Conservation (phyloP, 1,140 invertebrate species). For the Drosophila santomea region DNA sequence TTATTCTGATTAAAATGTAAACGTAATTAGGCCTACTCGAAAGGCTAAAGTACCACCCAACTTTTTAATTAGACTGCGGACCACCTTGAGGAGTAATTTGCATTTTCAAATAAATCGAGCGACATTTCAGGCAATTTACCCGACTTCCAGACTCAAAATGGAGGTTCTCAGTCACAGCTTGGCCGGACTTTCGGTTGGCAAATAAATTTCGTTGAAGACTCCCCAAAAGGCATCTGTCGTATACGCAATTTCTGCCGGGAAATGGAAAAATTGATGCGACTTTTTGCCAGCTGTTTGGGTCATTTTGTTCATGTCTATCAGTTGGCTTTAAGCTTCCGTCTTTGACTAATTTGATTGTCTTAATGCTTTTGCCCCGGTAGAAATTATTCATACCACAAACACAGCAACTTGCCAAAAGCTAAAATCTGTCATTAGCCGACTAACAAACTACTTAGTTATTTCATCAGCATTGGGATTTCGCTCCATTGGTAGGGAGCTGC, state of each 20-base stretch:
- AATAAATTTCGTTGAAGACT: slow-evolving; percentile 32
- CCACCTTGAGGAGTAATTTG: slow-evolving; percentile 31
- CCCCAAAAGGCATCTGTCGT: slow-evolving; percentile 15
- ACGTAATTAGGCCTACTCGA: neutral
- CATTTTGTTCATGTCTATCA: slow-evolving; percentile 31
- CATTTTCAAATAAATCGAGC: slow-evolving; percentile 45
- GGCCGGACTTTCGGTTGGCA: neutral
- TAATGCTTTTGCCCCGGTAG: slow-evolving; percentile 30
- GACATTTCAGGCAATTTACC: slow-evolving; percentile 40
- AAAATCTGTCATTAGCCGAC: slow-evolving; percentile 35
- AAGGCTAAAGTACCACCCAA: neutral
- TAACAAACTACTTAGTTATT: slow-evolving; percentile 27
- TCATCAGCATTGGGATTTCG: slow-evolving; percentile 11
- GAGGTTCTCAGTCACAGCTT: slow-evolving; percentile 24
- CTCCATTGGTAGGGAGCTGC: too few relatives aligned
- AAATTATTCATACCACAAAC: slow-evolving; percentile 39
- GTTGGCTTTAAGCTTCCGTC: slow-evolving; percentile 47
- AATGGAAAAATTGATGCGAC: slow-evolving; percentile 16
- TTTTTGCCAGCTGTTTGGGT: slow-evolving; percentile 20
- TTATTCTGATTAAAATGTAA: neutral
- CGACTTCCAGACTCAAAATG: neutral
- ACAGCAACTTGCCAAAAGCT: slow-evolving; percentile 26
- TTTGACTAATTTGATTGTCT: slow-evolving; percentile 52
- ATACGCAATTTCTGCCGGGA: slow-evolving; percentile 26
- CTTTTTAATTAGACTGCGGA: slow-evolving; percentile 45